A percentile compares a stretch with the other conserved stretches of the same genome.
Evolutionary conservation across 2,797 vertebrate genomes (phyloP).

Genomic region (Champsocephalus gunnari): DNA sequence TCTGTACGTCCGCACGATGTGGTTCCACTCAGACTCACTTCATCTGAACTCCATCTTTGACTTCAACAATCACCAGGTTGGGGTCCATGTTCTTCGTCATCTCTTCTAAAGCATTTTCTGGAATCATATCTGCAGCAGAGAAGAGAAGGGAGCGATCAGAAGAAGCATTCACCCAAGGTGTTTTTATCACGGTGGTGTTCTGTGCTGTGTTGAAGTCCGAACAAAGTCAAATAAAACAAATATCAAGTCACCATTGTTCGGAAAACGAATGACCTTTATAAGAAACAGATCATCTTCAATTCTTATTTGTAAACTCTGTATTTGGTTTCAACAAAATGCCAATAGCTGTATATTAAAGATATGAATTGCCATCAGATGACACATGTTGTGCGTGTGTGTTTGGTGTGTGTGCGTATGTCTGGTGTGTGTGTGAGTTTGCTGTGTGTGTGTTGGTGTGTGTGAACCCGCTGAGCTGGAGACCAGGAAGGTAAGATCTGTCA

Average conservation of each 20-base stretch:
- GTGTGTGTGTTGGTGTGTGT: no score
- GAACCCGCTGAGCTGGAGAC: constrained; percentile 97
- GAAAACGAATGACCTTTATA: not conserved
- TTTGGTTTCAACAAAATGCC: not conserved
- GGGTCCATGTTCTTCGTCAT: constrained; percentile 99
- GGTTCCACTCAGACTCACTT: constrained; percentile 86
- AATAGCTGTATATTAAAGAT: not conserved
- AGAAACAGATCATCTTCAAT: not conserved
- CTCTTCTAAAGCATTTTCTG: constrained; percentile 98
- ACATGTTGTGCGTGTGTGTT: not conserved
- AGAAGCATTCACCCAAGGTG: not conserved
- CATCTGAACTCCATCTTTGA: constrained; percentile 91
- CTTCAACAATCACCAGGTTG: constrained; percentile 93
- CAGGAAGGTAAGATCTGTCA: constrained; percentile 87
- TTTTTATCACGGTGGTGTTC: no score
- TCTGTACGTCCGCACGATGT: not conserved
- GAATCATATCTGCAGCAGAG: constrained; percentile 91
- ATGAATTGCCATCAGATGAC: not conserved
- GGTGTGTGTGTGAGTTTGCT: not conserved
- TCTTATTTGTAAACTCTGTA: not conserved
- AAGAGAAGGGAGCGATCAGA: not conserved
- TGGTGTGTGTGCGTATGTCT: not conserved
- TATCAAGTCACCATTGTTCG: not conserved
- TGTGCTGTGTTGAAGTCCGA: not conserved
- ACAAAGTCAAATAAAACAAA: not conserved